Evolutionary conservation across 2,888 invertebrate genomes (phyloP).

Genomic region (Hyposoter didymator): DNA sequence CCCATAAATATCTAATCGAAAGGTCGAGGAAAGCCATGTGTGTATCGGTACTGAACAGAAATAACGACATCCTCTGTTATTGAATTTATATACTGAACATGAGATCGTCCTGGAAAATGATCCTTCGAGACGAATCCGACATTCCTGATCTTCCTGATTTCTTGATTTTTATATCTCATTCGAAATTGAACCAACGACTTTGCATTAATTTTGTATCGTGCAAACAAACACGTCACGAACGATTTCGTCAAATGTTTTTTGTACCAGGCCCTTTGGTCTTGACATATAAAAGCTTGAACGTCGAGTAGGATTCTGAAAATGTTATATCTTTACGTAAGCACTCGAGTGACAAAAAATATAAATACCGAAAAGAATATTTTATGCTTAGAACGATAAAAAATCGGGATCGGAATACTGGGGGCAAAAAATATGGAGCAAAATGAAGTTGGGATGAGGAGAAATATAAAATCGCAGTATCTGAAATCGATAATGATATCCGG

Average conservation of each 20-base stretch:
- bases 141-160: constrained; percentile 56
- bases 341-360: neutral
- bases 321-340: neutral
- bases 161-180: constrained; percentile 69
- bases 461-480: constrained; percentile 40
- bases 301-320: neutral
- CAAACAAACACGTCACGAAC: neutral
- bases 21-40: constrained; percentile 53
- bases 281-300: neutral
- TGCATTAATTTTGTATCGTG: constrained; percentile 2
- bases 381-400: neutral
- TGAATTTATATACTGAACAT: constrained; percentile 78
- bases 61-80: constrained; percentile 78
- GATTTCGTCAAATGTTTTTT: neutral
- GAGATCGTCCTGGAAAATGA: constrained; percentile 72
- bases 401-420: neutral
- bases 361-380: neutral
- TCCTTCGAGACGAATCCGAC: constrained; percentile 72
- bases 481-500: constrained; percentile 50
- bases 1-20: constrained; percentile 26
- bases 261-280: neutral
- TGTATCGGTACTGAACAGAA: constrained; percentile 61
- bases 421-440: neutral
- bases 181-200: constrained; percentile 73
- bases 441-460: neutral